phyloP scores from a whole-genome alignment of 2,797 vertebrate genomes.

The Danio aesculapii region DNA sequence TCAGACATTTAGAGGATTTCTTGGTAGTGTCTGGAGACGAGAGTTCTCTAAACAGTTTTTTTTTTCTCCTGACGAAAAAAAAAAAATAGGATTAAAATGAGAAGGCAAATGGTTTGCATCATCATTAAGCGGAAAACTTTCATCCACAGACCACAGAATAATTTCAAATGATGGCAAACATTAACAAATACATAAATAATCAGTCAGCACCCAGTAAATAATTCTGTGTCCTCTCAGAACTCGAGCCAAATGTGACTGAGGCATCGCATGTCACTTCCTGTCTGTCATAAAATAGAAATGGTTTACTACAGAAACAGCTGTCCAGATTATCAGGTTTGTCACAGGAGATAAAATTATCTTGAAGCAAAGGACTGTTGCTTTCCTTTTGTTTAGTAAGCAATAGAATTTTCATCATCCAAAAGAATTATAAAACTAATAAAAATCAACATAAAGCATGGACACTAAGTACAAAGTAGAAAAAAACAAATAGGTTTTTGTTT shows the following conservation, averaged over 20 bases:
- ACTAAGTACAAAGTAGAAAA: no score
- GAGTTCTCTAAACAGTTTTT: neutral
- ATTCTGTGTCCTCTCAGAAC: neutral
- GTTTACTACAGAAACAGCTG: slow-evolving; percentile 42
- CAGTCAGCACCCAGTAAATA: neutral
- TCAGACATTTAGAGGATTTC: neutral
- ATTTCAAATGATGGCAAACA: neutral
- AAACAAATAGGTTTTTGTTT: no score
- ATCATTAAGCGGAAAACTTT: slow-evolving; percentile 20
- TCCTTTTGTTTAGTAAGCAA: slow-evolving; percentile 8
- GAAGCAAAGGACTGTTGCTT: neutral
- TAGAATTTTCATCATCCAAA: neutral
- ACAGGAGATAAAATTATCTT: slow-evolving; percentile 17
- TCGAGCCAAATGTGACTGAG: neutral
- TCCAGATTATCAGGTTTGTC: slow-evolving; percentile 39
- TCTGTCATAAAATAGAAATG: slow-evolving; percentile 36
- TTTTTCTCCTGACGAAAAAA: neutral
- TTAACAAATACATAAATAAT: slow-evolving; percentile 1
- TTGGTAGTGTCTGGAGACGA: neutral
- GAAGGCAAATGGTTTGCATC: neutral
- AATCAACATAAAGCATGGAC: neutral
- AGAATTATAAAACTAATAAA: no score
- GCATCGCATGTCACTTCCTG: slow-evolving; percentile 16
- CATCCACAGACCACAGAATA: neutral
- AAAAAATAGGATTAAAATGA: neutral